phyloP scores from a whole-genome alignment of 2,797 vertebrate species.

The Amazonetta brasiliensis region DNA sequence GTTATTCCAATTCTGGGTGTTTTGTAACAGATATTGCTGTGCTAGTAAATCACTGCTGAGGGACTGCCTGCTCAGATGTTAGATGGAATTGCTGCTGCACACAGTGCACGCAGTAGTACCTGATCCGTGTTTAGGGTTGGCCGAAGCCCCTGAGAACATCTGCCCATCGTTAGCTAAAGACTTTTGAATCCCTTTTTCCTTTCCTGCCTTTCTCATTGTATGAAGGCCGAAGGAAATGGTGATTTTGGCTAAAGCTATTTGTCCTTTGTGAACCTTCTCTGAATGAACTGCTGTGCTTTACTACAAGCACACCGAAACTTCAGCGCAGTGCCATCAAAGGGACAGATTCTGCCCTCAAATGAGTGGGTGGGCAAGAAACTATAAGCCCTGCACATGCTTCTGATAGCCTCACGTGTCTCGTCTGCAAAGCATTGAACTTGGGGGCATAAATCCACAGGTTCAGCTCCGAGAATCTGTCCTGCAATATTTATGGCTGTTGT shows the following conservation, averaged over 20 bases:
- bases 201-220: background rate
- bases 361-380: conserved; percentile 3
- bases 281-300: background rate
- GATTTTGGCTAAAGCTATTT: conserved; percentile 19
- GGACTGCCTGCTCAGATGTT: background rate
- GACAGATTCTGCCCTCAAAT: background rate
- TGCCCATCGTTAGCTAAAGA: background rate
- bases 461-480: conserved; percentile 13
- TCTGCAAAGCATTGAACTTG: background rate
- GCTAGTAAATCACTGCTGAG: background rate
- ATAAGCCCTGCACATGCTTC: background rate
- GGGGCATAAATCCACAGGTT: background rate
- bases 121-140: background rate
- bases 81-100: background rate
- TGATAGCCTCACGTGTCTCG: background rate
- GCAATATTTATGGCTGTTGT: conserved; percentile 43
- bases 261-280: background rate
- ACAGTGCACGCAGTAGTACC: background rate
- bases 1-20: background rate
- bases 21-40: background rate
- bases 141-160: background rate
- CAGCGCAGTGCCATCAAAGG: background rate
- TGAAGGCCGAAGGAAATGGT: background rate
- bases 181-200: background rate
- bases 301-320: fast-evolving